phyloP scores from a whole-genome alignment of 2,113 vertebrate genomes.

The Crypturellus undulatus region DNA sequence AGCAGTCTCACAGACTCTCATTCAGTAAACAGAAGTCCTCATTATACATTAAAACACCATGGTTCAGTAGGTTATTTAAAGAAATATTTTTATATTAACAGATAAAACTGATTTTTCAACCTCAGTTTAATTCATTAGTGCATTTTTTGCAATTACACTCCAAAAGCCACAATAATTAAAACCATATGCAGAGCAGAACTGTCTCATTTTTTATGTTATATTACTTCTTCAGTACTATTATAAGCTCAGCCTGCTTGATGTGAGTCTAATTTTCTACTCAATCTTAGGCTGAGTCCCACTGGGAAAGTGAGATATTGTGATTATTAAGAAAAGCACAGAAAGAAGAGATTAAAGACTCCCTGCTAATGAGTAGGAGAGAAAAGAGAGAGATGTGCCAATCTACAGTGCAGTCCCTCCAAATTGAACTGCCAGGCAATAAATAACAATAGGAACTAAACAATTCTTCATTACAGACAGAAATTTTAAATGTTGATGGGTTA shows the following conservation, averaged over 20 bases:
- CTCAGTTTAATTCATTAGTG: not conserved
- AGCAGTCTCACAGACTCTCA: not conserved
- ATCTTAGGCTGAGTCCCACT: conserved; percentile 65
- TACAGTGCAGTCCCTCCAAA: conserved; percentile 30
- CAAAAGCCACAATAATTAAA: conserved; percentile 41
- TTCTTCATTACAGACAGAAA: not conserved
- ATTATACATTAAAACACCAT: not conserved
- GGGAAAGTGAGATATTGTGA: conserved; percentile 65
- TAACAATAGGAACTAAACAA: conserved; percentile 44
- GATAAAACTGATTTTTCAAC: not conserved
- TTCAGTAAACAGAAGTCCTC: not conserved
- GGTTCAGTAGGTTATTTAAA: not conserved
- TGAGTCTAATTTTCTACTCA: conserved; percentile 72
- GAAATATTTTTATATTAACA: not conserved
- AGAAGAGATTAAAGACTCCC: conserved; percentile 56
- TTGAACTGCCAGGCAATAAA: conserved; percentile 46
- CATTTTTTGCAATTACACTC: conserved; percentile 13
- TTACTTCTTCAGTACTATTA: conserved; percentile 66
- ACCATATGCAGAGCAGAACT: conserved; percentile 16
- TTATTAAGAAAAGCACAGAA: conserved; percentile 65
- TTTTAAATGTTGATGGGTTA: not conserved
- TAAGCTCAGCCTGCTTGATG: conserved; percentile 45
- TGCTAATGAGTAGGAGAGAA: conserved; percentile 67
- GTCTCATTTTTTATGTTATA: conserved; percentile 19
- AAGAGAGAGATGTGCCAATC: conserved; percentile 50